phyloP scores from a whole-genome alignment of 2,797 vertebrate species.

The Antennarius maculatus region DNA sequence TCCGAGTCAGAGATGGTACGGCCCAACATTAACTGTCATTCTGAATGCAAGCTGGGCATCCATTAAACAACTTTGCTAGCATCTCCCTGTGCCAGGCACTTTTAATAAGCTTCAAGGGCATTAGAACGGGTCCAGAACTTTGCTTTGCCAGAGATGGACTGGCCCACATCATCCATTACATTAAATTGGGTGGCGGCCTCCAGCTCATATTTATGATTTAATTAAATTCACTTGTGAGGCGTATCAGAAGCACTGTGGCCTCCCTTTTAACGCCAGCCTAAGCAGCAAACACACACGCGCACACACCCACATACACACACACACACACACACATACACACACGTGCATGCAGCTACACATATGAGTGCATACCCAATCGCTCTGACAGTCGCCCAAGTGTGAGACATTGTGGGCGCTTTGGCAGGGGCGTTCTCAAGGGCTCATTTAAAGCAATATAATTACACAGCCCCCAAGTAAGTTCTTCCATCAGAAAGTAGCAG shows the following conservation, averaged over 20 bases:
- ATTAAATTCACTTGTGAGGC: slow-evolving; percentile 87
- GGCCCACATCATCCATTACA: slow-evolving; percentile 86
- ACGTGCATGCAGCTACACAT: slow-evolving; percentile 43
- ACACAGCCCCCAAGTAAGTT: slow-evolving; percentile 79
- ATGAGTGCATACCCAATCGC: slow-evolving; percentile 45
- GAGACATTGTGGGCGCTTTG: slow-evolving; percentile 80
- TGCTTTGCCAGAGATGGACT: slow-evolving; percentile 83
- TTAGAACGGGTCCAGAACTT: slow-evolving; percentile 84
- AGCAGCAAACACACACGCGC: slow-evolving; percentile 52
- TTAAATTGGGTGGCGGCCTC: slow-evolving; percentile 88
- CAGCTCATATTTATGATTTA: slow-evolving; percentile 89
- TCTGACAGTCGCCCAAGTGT: slow-evolving; percentile 80
- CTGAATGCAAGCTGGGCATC: slow-evolving; percentile 80
- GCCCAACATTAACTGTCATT: slow-evolving; percentile 78
- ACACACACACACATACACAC: slow-evolving; percentile 6
- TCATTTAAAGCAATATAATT: slow-evolving; percentile 85
- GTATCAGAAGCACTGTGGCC: slow-evolving; percentile 80
- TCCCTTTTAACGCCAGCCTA: slow-evolving; percentile 78
- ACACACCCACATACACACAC: not conserved
- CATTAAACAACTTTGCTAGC: slow-evolving; percentile 82
- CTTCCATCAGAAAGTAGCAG: slow-evolving; percentile 81
- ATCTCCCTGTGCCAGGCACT: slow-evolving; percentile 81
- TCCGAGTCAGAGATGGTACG: slow-evolving; percentile 64
- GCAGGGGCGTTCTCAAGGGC: slow-evolving; percentile 77
- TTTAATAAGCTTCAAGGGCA: slow-evolving; percentile 89